Evolutionary conservation across 2,888 invertebrate species (phyloP).

Genomic region (Fragum fragum): DNA sequence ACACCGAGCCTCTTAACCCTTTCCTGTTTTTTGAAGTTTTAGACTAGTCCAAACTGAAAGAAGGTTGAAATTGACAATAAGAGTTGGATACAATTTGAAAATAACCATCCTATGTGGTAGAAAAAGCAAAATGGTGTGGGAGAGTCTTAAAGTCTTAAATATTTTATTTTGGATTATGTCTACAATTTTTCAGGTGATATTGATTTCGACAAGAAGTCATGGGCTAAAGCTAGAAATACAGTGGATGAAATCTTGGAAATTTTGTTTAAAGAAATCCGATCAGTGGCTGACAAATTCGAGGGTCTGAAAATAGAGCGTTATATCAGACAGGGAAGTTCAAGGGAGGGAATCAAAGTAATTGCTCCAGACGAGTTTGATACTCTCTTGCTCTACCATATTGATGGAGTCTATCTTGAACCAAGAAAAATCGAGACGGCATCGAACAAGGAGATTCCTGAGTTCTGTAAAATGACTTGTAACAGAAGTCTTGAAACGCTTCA

Average conservation of each 20-base stretch:
- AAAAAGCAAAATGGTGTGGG: too few relatives aligned
- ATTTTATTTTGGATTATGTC: too few relatives aligned
- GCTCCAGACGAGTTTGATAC: constrained; percentile 66
- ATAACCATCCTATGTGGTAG: too few relatives aligned
- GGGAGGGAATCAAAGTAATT: constrained; percentile 67
- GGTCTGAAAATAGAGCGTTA: constrained; percentile 51
- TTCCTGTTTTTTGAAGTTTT: too few relatives aligned
- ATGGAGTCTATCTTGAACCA: constrained; percentile 33
- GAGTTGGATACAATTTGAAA: too few relatives aligned
- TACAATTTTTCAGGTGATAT: constrained; percentile 54
- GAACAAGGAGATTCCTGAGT: constrained; percentile 36
- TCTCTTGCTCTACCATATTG: constrained; percentile 56
- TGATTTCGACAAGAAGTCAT: constrained; percentile 47
- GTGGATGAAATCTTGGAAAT: constrained; percentile 43
- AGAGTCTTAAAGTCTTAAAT: too few relatives aligned
- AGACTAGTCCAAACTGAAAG: too few relatives aligned
- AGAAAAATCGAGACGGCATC: constrained; percentile 4
- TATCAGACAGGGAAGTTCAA: constrained; percentile 64
- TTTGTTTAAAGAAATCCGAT: constrained; percentile 40
- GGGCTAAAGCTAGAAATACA: constrained; percentile 45
- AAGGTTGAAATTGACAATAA: too few relatives aligned
- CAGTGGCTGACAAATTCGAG: constrained; percentile 24
- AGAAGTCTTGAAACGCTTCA: neutral
- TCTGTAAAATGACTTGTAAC: constrained; percentile 37
- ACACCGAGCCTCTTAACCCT: too few relatives aligned